These are phyloP conservation scores for Australoheros facetus DNA, from an alignment of 2,797 vertebrate genomes.

Conservation along the genomic window DNA sequence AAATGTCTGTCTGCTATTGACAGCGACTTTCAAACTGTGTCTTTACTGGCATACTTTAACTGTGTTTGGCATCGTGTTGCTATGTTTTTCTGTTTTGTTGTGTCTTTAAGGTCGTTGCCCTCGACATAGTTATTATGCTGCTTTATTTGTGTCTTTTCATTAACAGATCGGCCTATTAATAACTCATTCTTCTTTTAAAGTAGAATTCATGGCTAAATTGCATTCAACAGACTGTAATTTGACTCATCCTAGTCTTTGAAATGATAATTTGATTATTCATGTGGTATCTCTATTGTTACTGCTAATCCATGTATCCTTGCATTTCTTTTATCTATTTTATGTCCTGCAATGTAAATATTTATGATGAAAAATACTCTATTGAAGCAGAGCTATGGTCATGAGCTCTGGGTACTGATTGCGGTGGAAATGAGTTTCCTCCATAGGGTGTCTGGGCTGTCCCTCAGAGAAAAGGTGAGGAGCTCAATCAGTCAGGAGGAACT, in stretches of 20 bases:
- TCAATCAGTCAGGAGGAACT: background rate
- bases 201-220: background rate
- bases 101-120: background rate
- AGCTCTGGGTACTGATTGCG: background rate
- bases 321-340: background rate
- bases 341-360: background rate
- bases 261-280: constrained; percentile 3
- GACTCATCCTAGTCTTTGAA: background rate
- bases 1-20: background rate
- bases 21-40: background rate
- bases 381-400: background rate
- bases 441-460: background rate
- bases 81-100: background rate
- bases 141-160: constrained; percentile 1
- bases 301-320: background rate
- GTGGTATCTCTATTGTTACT: background rate
- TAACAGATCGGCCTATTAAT: background rate
- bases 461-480: background rate
- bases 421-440: background rate
- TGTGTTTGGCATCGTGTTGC: background rate
- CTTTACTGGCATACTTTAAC: background rate
- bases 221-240: background rate
- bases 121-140: background rate
- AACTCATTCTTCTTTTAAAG: background rate
- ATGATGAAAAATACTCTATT: background rate